These are phyloP conservation scores for Gobio occitaniae DNA, from an alignment of 2,797 vertebrate species.

Conservation along the genomic window DNA sequence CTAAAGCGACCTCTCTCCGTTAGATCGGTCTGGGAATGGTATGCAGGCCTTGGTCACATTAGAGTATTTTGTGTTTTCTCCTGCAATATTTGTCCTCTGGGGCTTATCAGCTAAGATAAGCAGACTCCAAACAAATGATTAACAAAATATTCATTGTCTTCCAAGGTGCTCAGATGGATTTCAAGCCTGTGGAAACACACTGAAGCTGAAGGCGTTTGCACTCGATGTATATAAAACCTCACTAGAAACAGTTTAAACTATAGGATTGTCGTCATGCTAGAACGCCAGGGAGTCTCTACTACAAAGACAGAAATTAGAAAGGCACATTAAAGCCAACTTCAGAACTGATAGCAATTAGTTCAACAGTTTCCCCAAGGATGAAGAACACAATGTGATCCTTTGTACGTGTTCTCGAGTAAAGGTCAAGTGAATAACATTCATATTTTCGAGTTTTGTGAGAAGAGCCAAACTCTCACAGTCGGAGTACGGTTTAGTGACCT, in stretches of 20 bases:
- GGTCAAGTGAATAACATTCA: constrained; percentile 20
- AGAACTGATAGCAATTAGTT: constrained; percentile 4
- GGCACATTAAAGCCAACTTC: constrained; percentile 18
- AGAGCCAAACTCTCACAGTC: constrained; percentile 10
- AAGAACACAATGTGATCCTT: constrained; percentile 39
- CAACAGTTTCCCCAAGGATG: constrained; percentile 11
- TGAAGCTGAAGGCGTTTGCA: background rate
- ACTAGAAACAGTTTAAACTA: background rate
- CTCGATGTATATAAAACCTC: background rate
- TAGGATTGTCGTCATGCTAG: background rate
- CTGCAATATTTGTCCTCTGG: constrained; percentile 55
- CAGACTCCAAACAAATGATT: constrained; percentile 62
- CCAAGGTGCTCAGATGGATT: constrained; percentile 31
- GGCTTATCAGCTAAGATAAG: constrained; percentile 60
- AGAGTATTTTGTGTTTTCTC: constrained; percentile 48
- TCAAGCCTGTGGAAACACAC: constrained; percentile 12
- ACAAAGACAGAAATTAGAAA: constrained; percentile 12
- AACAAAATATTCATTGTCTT: constrained; percentile 52
- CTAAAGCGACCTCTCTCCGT: background rate
- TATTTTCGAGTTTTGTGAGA: constrained; percentile 6
- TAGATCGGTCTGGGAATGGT: constrained; percentile 51
- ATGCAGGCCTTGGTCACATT: constrained; percentile 44
- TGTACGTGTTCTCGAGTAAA: background rate
- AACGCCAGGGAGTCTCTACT: background rate
- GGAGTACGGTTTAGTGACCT: background rate